Evolutionary conservation across 2,888 invertebrate species (phyloP), one percentile per base, ranked within the genome.

Genomic region (Pterobdella sp.): DNA sequence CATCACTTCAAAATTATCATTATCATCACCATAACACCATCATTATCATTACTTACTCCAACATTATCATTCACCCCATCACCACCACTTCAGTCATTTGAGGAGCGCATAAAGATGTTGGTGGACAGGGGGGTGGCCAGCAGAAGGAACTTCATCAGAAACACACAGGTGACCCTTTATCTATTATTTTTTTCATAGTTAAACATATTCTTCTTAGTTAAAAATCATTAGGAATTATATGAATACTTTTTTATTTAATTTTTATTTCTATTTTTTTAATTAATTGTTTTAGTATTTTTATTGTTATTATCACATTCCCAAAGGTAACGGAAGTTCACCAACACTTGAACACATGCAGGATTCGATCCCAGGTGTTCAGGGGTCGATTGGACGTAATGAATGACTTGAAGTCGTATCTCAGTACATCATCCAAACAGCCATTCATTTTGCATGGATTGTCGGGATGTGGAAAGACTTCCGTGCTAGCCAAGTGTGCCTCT

Each of bases 381-480:
- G 78, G 78, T n/a, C 66, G 77, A 26, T 74, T 75, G 29, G 73
- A 74, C 35, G 71, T 75, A 14, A 49, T 77, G 29, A 36, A 68
- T 29, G 49, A 60, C 26, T 72, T 77, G 34, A 31, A 52, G 22
- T 32, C 52, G 29, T 77, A 77, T 71, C 65, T 77, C 32, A 37
- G 42, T 1, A 56, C 69, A 10, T 52, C 70, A 1, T 35, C 72
- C 7, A 14, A 42, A 22, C 42, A 72, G n/a, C 78, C 78, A 7
- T 70, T 79, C 49, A 75, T 79, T 10, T 68, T 79, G 14, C 74
- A 76, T 49, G 79, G 78, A 1, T 68, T 73, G 49, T 78, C 77
- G 7, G 78, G 78, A 3, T 75, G 77, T 37, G 79, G 79, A 3
- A 79, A 79, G 75, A 78, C 79, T 1, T 79, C 78, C 1, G 76